These are phyloP conservation scores for Hypolimnas misippus DNA, from an alignment of 2,888 invertebrate species.

Conservation along the genomic window DNA sequence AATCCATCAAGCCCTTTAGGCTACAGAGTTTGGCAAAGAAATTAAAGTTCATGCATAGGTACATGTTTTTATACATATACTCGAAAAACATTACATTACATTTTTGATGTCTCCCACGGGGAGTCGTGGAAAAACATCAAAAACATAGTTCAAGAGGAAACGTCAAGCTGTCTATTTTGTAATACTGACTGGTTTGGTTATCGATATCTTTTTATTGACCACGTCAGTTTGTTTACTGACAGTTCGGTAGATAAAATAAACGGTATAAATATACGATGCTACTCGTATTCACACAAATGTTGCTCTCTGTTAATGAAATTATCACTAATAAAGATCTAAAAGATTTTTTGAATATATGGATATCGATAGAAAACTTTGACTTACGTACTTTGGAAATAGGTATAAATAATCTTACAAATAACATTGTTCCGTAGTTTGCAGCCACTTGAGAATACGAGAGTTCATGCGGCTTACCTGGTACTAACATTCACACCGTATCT, in stretches of 20 bases:
- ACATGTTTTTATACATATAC: too few species aligned
- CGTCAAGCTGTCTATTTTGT: slow-evolving; percentile 28
- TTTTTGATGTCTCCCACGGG: too few species aligned
- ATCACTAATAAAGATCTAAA: not conserved
- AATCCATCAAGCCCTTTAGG: too few species aligned
- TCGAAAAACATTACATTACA: too few species aligned
- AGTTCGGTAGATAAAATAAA: slow-evolving; percentile 5
- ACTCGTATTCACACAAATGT: not conserved
- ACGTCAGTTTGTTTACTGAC: slow-evolving; percentile 11
- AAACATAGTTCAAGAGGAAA: slow-evolving; percentile 10
- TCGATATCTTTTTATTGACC: slow-evolving; percentile 9
- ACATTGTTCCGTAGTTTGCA: slow-evolving; percentile 7
- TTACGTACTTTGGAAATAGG: not conserved
- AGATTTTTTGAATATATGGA: not conserved
- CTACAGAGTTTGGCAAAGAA: too few species aligned
- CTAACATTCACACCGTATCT: slow-evolving; percentile 36
- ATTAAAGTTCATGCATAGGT: too few species aligned
- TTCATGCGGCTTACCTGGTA: slow-evolving; percentile 38
- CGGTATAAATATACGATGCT: slow-evolving; percentile 3
- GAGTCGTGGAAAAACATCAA: not conserved
- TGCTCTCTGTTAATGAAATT: not conserved
- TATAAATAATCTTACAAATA: not conserved
- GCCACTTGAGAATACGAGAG: slow-evolving; percentile 24
- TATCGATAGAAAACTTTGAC: not conserved
- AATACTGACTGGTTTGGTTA: slow-evolving; percentile 18